These are phyloP conservation scores for Silurus glanis DNA, from an alignment of 2,113 vertebrate genomes.

Conservation along the genomic window DNA sequence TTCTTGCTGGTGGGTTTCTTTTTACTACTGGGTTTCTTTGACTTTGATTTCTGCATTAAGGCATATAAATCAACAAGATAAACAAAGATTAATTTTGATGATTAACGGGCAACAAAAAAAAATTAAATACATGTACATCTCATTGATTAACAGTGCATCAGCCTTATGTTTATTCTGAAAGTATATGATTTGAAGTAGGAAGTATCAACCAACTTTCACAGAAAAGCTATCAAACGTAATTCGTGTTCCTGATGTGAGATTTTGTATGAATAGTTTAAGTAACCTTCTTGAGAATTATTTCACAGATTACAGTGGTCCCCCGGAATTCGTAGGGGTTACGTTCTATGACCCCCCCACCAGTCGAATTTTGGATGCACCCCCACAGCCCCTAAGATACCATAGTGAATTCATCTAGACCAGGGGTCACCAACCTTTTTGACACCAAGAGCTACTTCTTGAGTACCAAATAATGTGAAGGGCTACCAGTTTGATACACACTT, in stretches of 20 bases:
- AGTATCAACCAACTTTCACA: background rate
- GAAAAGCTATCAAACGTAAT: background rate
- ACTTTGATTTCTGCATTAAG: constrained; percentile 49
- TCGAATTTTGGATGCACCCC: too few species aligned
- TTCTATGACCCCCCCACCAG: too few species aligned
- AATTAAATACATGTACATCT: background rate
- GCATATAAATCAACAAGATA: background rate
- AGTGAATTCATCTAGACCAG: too few species aligned
- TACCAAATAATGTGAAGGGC: too few species aligned
- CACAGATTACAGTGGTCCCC: too few species aligned
- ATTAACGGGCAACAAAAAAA: background rate
- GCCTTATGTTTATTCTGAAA: background rate
- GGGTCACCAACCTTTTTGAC: too few species aligned
- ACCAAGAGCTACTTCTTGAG: too few species aligned
- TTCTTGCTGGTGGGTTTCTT: constrained; percentile 59
- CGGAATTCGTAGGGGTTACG: too few species aligned
- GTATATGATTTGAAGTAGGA: background rate
- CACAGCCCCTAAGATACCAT: too few species aligned
- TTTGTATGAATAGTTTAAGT: background rate
- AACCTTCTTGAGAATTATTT: too few species aligned
- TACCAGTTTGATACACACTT: too few species aligned
- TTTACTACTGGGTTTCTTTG: constrained; percentile 53
- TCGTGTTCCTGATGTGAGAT: background rate
- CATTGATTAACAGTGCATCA: background rate
- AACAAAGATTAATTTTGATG: background rate